Percentiles rank a stretch among this genome's conserved stretches.
These are phyloP conservation scores for Mastigias papua DNA, from an alignment of 30 jellyfish, hydroid and myxozoan genomes.

Conservation along the genomic window DNA sequence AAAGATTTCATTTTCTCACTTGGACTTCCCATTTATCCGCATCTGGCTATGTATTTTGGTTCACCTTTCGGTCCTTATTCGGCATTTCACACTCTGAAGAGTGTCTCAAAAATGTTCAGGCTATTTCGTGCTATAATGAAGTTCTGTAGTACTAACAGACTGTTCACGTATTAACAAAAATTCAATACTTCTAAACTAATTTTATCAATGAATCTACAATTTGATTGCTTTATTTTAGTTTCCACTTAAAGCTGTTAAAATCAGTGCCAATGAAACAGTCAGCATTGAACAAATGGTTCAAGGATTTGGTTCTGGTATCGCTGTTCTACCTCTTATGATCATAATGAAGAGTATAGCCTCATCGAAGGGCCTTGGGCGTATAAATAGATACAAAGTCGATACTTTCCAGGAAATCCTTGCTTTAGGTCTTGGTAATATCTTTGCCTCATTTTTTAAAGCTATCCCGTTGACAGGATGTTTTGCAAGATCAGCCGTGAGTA, in stretches of 20 bases:
- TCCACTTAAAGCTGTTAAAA: slow-evolving; percentile 70
- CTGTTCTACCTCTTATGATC: slow-evolving; percentile 73
- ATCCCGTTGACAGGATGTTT: slow-evolving; percentile 91
- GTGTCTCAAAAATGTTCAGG: too few species aligned
- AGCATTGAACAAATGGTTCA: slow-evolving; percentile 34
- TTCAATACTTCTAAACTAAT: too few species aligned
- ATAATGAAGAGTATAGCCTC: slow-evolving; percentile 70
- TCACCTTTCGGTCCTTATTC: too few species aligned
- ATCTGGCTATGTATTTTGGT: too few species aligned
- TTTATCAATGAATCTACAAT: neutral
- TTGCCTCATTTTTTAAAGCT: slow-evolving; percentile 87
- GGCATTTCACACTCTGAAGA: too few species aligned
- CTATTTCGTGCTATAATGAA: too few species aligned
- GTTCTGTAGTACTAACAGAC: too few species aligned
- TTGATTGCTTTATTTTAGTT: slow-evolving; percentile 45
- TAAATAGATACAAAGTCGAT: slow-evolving; percentile 68
- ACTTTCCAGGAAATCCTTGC: slow-evolving; percentile 84
- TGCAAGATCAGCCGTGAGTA: slow-evolving; percentile 86
- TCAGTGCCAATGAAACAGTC: slow-evolving; percentile 46
- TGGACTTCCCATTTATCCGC: too few species aligned
- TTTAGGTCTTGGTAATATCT: slow-evolving; percentile 73
- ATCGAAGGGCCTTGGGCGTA: slow-evolving; percentile 78
- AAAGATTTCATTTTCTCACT: too few species aligned
- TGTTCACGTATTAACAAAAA: too few species aligned
- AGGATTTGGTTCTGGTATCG: slow-evolving; percentile 87